Conservation (phyloP, 2,113 vertebrate genomes). For the Datnioides undecimradiatus region DNA sequence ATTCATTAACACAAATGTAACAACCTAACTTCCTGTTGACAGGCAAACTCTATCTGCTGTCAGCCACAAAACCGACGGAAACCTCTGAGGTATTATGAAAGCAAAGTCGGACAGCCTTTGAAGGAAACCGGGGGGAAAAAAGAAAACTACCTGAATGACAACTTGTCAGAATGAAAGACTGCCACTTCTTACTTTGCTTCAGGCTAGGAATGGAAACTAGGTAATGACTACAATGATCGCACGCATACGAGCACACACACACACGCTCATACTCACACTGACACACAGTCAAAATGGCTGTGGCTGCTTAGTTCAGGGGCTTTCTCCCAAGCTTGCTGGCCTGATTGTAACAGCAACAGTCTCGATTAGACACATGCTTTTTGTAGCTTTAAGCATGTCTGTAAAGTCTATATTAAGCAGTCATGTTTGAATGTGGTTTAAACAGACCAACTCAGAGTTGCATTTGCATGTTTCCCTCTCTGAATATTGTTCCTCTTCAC, state of each 20-base stretch:
- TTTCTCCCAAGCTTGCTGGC: conserved; percentile 33
- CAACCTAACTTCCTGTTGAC: conserved; percentile 60
- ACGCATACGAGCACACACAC: conserved; percentile 15
- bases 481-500: conserved; percentile 14
- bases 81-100: conserved; percentile 71
- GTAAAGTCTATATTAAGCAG: conserved; percentile 1
- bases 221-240: conserved; percentile 69
- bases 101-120: conserved; percentile 64
- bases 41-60: conserved; percentile 69
- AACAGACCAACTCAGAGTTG: not conserved
- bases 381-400: not conserved
- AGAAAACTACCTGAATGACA: conserved; percentile 78
- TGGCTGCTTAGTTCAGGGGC: conserved; percentile 15
- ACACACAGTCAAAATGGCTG: conserved; percentile 31
- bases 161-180: conserved; percentile 82
- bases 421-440: not conserved
- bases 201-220: conserved; percentile 72
- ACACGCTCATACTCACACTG: not conserved
- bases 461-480: not conserved
- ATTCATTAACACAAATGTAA: conserved; percentile 71
- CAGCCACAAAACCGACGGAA: conserved; percentile 64
- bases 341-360: conserved; percentile 16
- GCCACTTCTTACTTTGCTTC: conserved; percentile 73
- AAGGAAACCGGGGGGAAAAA: conserved; percentile 32
- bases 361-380: conserved; percentile 10